Conservation (phyloP, 2,797 vertebrate species). For the Mus spretus region DNA sequence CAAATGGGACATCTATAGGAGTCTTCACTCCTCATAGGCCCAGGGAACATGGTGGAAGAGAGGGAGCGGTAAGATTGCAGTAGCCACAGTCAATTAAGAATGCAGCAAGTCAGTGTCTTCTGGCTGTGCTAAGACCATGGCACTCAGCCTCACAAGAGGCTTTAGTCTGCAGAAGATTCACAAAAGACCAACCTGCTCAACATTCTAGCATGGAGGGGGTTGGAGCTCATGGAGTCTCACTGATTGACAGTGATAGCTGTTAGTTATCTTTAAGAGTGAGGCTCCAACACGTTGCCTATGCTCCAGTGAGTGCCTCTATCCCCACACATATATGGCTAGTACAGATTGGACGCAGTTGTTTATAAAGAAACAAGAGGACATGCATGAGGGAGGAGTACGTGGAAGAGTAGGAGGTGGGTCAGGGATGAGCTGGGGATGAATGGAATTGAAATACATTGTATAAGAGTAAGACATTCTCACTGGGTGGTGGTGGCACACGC, state of each 20-base stretch:
- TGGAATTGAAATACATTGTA: not conserved
- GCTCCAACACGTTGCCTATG: not conserved
- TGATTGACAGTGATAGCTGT: too few species aligned
- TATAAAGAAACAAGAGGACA: not conserved
- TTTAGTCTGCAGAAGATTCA: too few species aligned
- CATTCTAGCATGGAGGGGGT: not conserved
- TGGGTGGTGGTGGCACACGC: too few species aligned
- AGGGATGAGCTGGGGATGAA: not conserved
- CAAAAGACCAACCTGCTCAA: not conserved
- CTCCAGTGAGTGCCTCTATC: not conserved
- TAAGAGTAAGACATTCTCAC: not conserved
- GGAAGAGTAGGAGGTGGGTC: not conserved
- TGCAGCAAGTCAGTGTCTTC: not conserved
- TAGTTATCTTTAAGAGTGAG: not conserved
- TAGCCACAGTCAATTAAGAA: not conserved
- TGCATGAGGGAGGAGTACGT: not conserved
- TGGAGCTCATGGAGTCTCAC: not conserved
- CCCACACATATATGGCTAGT: fast-evolving
- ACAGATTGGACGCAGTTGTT: not conserved
- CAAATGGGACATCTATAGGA: not conserved
- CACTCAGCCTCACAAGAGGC: not conserved
- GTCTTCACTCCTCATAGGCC: too few species aligned
- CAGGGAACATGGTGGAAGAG: not conserved
- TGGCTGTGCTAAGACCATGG: not conserved
- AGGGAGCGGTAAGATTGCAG: not conserved